Evolutionary conservation across 2,888 invertebrate species (phyloP).

Genomic region (Liodrosophila aerea): DNA sequence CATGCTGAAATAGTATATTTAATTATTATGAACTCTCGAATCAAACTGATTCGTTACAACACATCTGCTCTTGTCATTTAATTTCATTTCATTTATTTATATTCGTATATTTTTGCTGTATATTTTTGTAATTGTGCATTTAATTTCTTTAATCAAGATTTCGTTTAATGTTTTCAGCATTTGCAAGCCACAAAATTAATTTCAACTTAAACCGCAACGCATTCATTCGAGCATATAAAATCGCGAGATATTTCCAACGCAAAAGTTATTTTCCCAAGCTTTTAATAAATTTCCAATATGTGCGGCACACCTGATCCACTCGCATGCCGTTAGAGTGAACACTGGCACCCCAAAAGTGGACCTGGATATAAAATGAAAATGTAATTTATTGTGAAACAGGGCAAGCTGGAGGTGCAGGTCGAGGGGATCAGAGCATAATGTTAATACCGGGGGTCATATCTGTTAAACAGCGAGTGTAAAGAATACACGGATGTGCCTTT

Average conservation of each 20-base stretch:
- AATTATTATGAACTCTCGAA: no score
- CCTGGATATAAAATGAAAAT: conserved; percentile 61
- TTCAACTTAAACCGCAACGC: conserved; percentile 41
- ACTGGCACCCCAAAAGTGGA: conserved; percentile 27
- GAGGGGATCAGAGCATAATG: conserved; percentile 18
- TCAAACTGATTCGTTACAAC: no score
- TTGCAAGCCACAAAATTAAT: conserved; percentile 43
- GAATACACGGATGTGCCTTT: conserved; percentile 46
- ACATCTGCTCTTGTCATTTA: neutral
- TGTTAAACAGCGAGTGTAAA: conserved; percentile 41
- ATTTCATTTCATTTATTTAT: neutral
- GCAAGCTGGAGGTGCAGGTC: neutral
- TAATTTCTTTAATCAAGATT: conserved; percentile 36
- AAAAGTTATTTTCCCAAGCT: conserved; percentile 41
- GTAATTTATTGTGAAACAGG: conserved; percentile 55
- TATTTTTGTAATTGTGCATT: conserved; percentile 14
- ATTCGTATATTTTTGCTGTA: neutral
- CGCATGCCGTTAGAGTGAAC: conserved; percentile 1
- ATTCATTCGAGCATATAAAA: conserved; percentile 27
- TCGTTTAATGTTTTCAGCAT: conserved; percentile 13
- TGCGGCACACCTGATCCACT: conserved; percentile 54
- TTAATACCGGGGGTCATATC: conserved; percentile 53
- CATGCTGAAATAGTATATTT: no score
- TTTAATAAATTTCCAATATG: conserved; percentile 66
- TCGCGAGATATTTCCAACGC: conserved; percentile 28